A percentile compares a stretch with the other conserved stretches of the same genome.
Evolutionary conservation across 2,797 vertebrate species (phyloP).

Genomic region (Pyrrhura leucotis): DNA sequence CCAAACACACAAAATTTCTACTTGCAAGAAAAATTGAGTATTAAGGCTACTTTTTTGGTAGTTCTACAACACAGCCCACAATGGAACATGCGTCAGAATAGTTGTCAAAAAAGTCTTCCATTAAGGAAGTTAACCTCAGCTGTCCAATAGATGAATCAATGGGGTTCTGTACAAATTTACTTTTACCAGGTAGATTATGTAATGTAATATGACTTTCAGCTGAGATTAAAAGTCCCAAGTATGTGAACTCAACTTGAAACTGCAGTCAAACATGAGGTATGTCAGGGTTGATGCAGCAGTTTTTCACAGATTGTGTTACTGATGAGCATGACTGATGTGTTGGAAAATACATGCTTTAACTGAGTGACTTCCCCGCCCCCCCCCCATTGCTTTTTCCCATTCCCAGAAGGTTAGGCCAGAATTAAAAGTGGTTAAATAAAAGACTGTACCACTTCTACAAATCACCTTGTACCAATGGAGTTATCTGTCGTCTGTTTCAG

Average conservation of each 20-base stretch:
- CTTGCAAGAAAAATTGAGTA: not conserved
- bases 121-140: not conserved
- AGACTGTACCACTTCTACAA: not conserved
- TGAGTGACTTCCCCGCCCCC: too few species aligned
- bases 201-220: not conserved
- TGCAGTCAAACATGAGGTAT: not conserved
- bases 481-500: not conserved
- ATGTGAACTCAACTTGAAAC: not conserved
- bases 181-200: not conserved
- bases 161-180: not conserved
- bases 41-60: not conserved
- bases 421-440: not conserved
- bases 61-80: not conserved
- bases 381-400: not conserved
- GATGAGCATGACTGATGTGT: not conserved
- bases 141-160: not conserved
- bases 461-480: not conserved
- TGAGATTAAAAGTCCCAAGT: not conserved
- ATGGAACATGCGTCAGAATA: too few species aligned
- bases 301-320: not conserved
- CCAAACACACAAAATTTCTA: not conserved
- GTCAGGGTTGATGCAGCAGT: not conserved
- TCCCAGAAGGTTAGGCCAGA: not conserved
- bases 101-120: not conserved
- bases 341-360: not conserved